These are phyloP conservation scores for Sander lucioperca DNA, from an alignment of 2,113 vertebrate species.

Conservation along the genomic window DNA sequence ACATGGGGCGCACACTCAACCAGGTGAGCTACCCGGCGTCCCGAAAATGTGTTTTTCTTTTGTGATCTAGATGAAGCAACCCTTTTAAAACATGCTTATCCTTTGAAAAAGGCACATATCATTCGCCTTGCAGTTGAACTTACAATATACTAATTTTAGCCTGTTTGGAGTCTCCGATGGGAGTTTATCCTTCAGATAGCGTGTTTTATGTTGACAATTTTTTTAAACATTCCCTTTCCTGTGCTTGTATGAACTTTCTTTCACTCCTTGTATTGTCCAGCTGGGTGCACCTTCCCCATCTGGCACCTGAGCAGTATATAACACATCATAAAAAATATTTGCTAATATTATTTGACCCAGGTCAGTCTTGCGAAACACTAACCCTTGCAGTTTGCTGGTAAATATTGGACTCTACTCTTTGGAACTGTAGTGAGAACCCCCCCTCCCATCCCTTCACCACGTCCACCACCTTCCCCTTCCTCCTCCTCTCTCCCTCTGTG, in stretches of 20 bases:
- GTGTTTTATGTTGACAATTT: conserved; percentile 18
- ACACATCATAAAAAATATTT: conserved; percentile 70
- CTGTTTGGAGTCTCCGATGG: background rate
- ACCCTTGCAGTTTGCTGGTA: conserved; percentile 57
- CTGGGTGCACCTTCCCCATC: conserved; percentile 44
- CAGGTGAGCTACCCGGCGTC: too few relatives aligned
- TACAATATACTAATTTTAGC: background rate
- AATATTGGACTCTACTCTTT: conserved; percentile 61
- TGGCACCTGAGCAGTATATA: conserved; percentile 58
- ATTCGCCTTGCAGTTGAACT: background rate
- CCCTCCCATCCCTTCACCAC: background rate
- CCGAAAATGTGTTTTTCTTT: background rate
- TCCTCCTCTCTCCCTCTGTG: conserved; percentile 16
- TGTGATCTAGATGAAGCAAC: background rate
- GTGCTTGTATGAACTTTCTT: conserved; percentile 34
- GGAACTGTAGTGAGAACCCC: conserved; percentile 34
- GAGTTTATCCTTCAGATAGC: background rate
- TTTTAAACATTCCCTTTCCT: conserved; percentile 20
- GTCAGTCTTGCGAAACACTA: conserved; percentile 53
- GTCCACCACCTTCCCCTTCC: conserved; percentile 17
- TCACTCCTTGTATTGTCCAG: conserved; percentile 20
- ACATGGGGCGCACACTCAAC: too few relatives aligned
- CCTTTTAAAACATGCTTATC: background rate
- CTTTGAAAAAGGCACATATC: background rate
- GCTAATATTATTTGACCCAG: conserved; percentile 67